These are phyloP conservation scores for Orussus abietinus DNA, from an alignment of 1,140 invertebrate genomes.

Conservation along the genomic window DNA sequence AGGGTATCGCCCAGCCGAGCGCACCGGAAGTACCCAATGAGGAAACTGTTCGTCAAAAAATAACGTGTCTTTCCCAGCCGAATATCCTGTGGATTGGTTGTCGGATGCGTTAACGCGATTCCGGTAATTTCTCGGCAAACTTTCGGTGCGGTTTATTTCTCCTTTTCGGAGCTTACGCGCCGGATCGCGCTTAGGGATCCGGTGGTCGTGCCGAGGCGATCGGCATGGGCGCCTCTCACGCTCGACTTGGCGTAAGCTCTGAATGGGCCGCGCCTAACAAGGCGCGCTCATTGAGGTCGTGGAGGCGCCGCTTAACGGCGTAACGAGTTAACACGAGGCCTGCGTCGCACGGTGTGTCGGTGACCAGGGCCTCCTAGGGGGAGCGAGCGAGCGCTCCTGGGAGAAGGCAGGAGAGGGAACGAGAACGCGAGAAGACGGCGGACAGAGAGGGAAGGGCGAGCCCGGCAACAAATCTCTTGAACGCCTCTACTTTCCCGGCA, in stretches of 20 bases:
- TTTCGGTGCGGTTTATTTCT: no score
- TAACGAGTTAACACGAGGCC: conserved; percentile 16
- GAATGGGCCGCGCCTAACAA: not conserved
- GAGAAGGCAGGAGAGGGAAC: not conserved
- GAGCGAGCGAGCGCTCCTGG: not conserved
- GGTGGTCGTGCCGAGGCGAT: not conserved
- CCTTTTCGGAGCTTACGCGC: no score
- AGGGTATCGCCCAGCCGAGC: no score
- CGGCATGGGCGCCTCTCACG: not conserved
- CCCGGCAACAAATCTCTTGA: conserved; percentile 22
- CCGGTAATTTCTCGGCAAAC: no score
- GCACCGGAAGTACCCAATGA: no score
- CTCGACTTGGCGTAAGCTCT: not conserved
- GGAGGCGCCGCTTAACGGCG: conserved; percentile 16
- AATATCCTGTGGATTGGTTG: no score
- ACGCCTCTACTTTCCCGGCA: conserved; percentile 17
- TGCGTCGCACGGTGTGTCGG: no score
- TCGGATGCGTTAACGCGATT: no score
- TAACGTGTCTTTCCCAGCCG: no score
- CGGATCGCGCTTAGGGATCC: not conserved
- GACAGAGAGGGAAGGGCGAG: conserved; percentile 8
- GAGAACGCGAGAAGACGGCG: conserved; percentile 4
- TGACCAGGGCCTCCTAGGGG: no score
- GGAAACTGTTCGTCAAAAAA: no score
- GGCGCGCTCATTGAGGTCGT: not conserved